Evolutionary conservation across 2,113 vertebrate species (phyloP).

Genomic region (Paraplagusia blochii): DNA sequence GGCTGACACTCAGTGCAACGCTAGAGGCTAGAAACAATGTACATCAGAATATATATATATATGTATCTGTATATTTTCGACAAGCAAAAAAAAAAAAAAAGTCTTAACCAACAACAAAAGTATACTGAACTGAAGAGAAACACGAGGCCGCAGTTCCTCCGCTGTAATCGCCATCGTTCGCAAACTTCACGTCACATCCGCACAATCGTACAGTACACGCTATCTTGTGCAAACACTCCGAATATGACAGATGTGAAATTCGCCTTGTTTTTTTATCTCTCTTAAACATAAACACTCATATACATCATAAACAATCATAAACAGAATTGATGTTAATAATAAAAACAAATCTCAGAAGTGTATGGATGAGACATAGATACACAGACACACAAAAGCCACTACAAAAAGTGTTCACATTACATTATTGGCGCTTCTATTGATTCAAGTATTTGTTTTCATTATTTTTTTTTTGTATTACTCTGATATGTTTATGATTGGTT

Average conservation of each 20-base stretch:
- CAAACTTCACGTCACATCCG: conserved; percentile 50
- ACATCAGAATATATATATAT: conserved; percentile 73
- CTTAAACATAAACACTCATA: conserved; percentile 53
- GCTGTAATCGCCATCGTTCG: conserved; percentile 65
- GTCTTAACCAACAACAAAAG: conserved; percentile 72
- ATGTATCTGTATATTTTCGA: conserved; percentile 41
- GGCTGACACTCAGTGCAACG: conserved; percentile 95
- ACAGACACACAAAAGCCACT: conserved; percentile 39
- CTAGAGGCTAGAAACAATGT: conserved; percentile 89
- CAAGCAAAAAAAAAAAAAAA: conserved; percentile 70
- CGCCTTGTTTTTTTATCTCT: conserved; percentile 50
- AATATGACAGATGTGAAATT: conserved; percentile 69
- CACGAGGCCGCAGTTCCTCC: conserved; percentile 46
- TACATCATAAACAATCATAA: conserved; percentile 30
- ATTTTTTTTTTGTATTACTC: conserved; percentile 78
- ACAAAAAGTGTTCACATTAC: conserved; percentile 93
- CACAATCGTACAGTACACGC: conserved; percentile 71
- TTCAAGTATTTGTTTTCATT: conserved; percentile 98
- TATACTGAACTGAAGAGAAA: conserved; percentile 66
- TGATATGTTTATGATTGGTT: conserved; percentile 80
- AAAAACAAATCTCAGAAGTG: conserved; percentile 80
- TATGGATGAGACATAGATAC: conserved; percentile 77
- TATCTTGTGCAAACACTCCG: conserved; percentile 79
- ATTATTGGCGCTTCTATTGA: conserved; percentile 93
- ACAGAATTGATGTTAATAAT: conserved; percentile 68